Conservation (phyloP, 1,140 invertebrate species). For the Solenopsis invicta region DNA sequence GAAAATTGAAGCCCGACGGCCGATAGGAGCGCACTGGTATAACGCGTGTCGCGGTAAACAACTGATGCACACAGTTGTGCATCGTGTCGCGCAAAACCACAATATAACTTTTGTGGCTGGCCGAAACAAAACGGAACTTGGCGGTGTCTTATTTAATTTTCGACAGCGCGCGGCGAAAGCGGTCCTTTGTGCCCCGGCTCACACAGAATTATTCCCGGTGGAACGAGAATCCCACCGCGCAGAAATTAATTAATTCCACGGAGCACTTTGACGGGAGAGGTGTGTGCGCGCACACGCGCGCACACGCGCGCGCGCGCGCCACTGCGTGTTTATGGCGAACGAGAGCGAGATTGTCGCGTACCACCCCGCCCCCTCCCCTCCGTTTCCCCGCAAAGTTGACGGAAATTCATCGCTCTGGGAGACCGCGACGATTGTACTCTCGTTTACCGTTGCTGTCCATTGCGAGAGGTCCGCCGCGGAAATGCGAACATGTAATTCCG, state of each 20-base stretch:
- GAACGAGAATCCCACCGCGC: neutral
- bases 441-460: slow-evolving; percentile 39
- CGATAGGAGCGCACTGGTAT: neutral
- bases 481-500: slow-evolving; percentile 61
- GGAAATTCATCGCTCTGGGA: slow-evolving; percentile 54
- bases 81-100: slow-evolving; percentile 10
- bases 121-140: slow-evolving; percentile 29
- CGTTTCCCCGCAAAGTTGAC: slow-evolving; percentile 51
- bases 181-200: slow-evolving; percentile 37
- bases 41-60: slow-evolving; percentile 12
- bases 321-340: slow-evolving; percentile 36
- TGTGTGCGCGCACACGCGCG: neutral
- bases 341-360: slow-evolving; percentile 49
- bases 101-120: slow-evolving; percentile 38
- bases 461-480: slow-evolving; percentile 40
- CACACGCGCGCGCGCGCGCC: neutral
- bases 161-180: slow-evolving; percentile 43
- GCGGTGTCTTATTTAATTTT: slow-evolving; percentile 61
- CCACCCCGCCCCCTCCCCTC: neutral
- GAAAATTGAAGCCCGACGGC: neutral
- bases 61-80: slow-evolving; percentile 1
- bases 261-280: slow-evolving; percentile 31
- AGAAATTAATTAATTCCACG: slow-evolving; percentile 65
- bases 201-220: slow-evolving; percentile 41
- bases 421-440: slow-evolving; percentile 45